Evolutionary conservation across 2,888 invertebrate species (phyloP).

Genomic region (Mellilla xanthometata): DNA sequence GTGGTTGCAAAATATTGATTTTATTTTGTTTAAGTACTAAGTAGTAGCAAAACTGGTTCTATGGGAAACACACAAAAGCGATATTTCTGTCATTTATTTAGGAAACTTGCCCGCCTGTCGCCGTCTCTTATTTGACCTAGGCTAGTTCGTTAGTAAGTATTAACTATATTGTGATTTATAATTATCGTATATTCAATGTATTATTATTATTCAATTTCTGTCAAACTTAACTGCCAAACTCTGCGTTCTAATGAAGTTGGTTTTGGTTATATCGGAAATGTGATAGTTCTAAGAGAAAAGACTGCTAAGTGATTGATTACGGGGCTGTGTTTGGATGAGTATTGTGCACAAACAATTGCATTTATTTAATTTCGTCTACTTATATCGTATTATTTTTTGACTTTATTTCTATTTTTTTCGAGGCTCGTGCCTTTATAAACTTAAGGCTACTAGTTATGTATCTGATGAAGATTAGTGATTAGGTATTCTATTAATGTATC

Average conservation of each 20-base stretch:
- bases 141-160: conserved; percentile 74
- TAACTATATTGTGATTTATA: conserved; percentile 79
- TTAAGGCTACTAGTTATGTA: too few species aligned
- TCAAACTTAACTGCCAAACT: conserved; percentile 66
- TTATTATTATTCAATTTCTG: conserved; percentile 60
- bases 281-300: conserved; percentile 61
- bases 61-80: too few species aligned
- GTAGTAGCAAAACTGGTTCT: too few species aligned
- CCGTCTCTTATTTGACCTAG: conserved; percentile 63
- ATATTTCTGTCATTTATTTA: too few species aligned
- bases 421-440: too few species aligned
- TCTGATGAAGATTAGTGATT: too few species aligned
- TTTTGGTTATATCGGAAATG: conserved; percentile 44
- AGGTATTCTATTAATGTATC: too few species aligned
- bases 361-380: conserved; percentile 20
- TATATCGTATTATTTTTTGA: conserved; percentile 30
- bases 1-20: too few species aligned
- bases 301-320: conserved; percentile 47
- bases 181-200: conserved; percentile 51
- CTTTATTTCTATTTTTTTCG: not conserved
- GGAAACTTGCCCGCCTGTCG: conserved; percentile 43
- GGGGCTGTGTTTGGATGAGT: conserved; percentile 50
- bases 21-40: too few species aligned
- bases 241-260: conserved; percentile 51
- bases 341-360: conserved; percentile 34